A percentile compares a stretch with the other conserved stretches of the same genome.
Conservation (phyloP, 1,140 invertebrate species). For the Theocolax elegans region DNA sequence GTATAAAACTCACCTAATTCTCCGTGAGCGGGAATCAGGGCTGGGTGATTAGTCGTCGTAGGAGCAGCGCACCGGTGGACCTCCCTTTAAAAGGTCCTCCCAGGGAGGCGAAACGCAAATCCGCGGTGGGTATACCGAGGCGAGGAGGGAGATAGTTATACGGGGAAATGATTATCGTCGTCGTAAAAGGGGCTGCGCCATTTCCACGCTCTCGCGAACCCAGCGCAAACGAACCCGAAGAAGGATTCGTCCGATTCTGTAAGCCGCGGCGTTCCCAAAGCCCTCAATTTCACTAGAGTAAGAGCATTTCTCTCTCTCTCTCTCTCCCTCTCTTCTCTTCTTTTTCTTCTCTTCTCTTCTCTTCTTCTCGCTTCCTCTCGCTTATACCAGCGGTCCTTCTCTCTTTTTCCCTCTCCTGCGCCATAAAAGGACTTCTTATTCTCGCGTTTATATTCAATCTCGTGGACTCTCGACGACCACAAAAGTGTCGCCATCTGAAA, state of each 20-base stretch:
- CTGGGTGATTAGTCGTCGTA: not conserved
- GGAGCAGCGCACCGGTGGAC: no score
- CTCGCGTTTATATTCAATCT: conserved; percentile 68
- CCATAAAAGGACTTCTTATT: conserved; percentile 67
- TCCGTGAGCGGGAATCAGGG: not conserved
- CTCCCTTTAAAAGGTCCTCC: no score
- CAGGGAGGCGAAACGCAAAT: no score
- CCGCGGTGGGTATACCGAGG: not conserved
- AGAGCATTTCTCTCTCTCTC: conserved; percentile 46
- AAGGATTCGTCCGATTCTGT: conserved; percentile 35
- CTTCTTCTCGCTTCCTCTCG: no score
- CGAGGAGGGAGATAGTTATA: not conserved
- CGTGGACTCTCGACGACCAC: conserved; percentile 48
- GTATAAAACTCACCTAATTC: not conserved
- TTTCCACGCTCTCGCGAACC: not conserved
- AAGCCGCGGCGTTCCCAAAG: conserved; percentile 53
- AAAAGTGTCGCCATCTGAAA: conserved; percentile 60
- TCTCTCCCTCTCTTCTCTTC: not conserved
- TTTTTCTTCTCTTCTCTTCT: conserved; percentile 47
- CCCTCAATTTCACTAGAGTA: conserved; percentile 64
- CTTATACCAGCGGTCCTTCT: no score
- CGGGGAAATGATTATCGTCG: conserved; percentile 9
- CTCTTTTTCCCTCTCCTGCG: conserved; percentile 39
- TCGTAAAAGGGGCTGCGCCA: conserved; percentile 18
- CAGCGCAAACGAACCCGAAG: conserved; percentile 20